phyloP scores from a whole-genome alignment of 2,797 vertebrate genomes.

The Phoebastria nigripes region DNA sequence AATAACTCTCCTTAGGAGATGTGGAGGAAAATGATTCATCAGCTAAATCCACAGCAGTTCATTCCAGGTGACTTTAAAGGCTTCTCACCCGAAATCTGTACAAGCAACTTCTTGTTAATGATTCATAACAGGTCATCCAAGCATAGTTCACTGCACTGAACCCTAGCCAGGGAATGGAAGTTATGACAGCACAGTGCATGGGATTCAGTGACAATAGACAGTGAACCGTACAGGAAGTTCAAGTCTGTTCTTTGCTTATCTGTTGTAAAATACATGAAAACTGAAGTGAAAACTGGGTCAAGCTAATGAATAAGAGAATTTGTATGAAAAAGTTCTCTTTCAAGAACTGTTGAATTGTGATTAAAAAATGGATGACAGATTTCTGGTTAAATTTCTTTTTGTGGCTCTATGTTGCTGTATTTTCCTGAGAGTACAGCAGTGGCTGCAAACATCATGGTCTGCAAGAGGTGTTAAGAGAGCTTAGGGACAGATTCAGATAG shows the following conservation, averaged over 20 bases:
- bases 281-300: not conserved
- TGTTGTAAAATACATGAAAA: not conserved
- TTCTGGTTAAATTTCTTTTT: not conserved
- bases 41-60: slow-evolving; percentile 16
- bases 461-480: not conserved
- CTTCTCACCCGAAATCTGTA: not conserved
- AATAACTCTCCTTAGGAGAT: not conserved
- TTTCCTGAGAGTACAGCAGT: not conserved
- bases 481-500: not conserved
- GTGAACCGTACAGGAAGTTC: not conserved
- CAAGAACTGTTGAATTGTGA: not conserved
- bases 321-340: not conserved
- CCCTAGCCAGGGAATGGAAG: not conserved
- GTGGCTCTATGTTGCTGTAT: not conserved
- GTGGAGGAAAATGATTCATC: not conserved
- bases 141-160: not conserved
- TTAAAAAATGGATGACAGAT: accelerated
- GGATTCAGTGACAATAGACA: not conserved
- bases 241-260: not conserved
- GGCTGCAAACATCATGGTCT: not conserved
- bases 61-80: not conserved
- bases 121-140: not conserved
- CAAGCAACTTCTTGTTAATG: slow-evolving; percentile 32
- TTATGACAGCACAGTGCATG: not conserved
- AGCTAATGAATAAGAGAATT: not conserved